Evolutionary conservation across 2,888 invertebrate species (phyloP).

Genomic region (Argyresthia goedartella): DNA sequence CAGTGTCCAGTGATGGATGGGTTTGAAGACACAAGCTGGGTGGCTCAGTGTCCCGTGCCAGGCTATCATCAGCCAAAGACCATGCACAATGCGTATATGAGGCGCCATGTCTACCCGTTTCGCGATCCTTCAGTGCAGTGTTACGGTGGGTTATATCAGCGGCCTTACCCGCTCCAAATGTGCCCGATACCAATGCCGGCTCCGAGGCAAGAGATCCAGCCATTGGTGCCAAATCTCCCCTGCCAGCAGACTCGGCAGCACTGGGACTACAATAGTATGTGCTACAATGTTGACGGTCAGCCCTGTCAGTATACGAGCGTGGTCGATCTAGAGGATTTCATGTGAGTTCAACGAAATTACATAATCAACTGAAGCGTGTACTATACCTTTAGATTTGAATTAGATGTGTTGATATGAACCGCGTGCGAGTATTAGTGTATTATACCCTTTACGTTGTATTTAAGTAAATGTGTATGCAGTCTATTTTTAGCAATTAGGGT

Average conservation of each 20-base stretch:
- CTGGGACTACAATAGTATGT: slow-evolving; percentile 76
- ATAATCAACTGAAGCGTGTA: no score
- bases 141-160: slow-evolving; percentile 15
- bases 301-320: slow-evolving; percentile 77
- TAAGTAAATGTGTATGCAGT: no score
- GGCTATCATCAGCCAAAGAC: slow-evolving; percentile 27
- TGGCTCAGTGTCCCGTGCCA: slow-evolving; percentile 39
- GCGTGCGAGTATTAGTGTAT: neutral
- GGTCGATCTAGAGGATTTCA: slow-evolving; percentile 81
- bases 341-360: slow-evolving; percentile 68
- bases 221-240: slow-evolving; percentile 40
- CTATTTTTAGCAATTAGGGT: no score
- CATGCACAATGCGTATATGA: neutral
- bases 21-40: slow-evolving; percentile 40
- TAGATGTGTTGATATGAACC: neutral
- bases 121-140: slow-evolving; percentile 33
- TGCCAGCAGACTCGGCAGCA: slow-evolving; percentile 53
- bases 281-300: slow-evolving; percentile 75
- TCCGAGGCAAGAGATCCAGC: no score
- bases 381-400: no score
- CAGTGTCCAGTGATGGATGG: slow-evolving; percentile 36
- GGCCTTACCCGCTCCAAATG: neutral
- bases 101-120: neutral
- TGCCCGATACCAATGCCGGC: neutral
- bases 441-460: slow-evolving; percentile 5